Base-by-base conservation (phyloP, 2,113 vertebrate species). In the Rhagologus leucostigma region DNA sequence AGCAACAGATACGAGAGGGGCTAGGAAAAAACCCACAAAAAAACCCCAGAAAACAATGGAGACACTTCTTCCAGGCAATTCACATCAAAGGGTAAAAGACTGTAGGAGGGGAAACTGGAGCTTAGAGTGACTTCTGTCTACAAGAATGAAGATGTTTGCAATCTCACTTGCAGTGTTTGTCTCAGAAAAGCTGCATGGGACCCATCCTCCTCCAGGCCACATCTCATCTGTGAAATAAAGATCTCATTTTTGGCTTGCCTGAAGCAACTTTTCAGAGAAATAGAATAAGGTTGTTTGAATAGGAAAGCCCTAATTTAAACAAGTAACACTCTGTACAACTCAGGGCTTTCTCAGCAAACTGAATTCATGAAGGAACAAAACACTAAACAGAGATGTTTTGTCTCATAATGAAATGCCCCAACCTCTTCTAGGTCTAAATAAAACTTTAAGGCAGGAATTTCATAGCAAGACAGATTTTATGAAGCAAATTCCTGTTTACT, bases 211-310 rank as follows among this genome's bases (percentile, higher is more conserved):
- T 88, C 44, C 49, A 71, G 64, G 64, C 35, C 49, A 59, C 74
- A 73, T 84, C 69, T 94, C 74, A 56, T 87, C 53, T 89, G 29
- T 71, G 60, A 96, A 95, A 87, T 82, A 95, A 91, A 95, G 84
- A 68, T 84, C 65, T 62, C 62, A 68, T 82, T 96, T 95, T 82
- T 87, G 65, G 49, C 67, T 91, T 94, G 57, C 57, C 57, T 87
- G 37, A 76, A 89, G 70, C 74, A 87, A 79, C 62, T 87, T 79
- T 73, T 85, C 70, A 91, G 80, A 87, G 49, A 83, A 89, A 59
- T 33, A 80, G 39, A 88, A 68, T 87, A 92, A 89, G 73, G 49
- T 82, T 95, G 41, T 91, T 96, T 87, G 78, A 93, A 76, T 65
- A 55, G 77, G 69, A 74, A 87, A 87, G 65, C 65, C 41, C 26